Conservation (phyloP, 1,140 invertebrate species). For the Ctenoplectra terminalis region DNA sequence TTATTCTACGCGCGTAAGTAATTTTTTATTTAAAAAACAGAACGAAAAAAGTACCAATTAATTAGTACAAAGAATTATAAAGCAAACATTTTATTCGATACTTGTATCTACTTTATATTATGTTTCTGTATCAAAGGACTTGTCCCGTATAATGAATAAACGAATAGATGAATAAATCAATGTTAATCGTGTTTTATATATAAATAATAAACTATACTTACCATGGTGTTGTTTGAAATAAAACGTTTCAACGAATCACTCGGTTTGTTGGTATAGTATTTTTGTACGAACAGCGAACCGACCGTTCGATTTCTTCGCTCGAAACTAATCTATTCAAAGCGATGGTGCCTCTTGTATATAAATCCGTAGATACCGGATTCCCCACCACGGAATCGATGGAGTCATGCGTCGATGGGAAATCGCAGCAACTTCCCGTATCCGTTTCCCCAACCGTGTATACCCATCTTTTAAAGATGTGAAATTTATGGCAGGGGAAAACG, state of each 20-base stretch:
- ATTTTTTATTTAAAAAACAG: too few species aligned
- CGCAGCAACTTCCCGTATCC: constrained; percentile 36
- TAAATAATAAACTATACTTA: background rate
- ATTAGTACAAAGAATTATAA: too few species aligned
- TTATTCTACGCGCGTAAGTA: too few species aligned
- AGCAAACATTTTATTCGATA: too few species aligned
- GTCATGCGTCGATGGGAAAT: constrained; percentile 55
- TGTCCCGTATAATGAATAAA: too few species aligned
- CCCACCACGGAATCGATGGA: constrained; percentile 48
- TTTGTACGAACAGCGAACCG: background rate
- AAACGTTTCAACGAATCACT: background rate
- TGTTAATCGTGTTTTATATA: background rate
- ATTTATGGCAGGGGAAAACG: background rate
- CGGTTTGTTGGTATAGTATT: background rate
- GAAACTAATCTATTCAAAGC: constrained; percentile 32
- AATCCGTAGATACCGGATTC: constrained; percentile 47
- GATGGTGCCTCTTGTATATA: constrained; percentile 56
- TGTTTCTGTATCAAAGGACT: too few species aligned
- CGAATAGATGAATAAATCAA: too few species aligned
- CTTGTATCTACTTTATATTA: too few species aligned
- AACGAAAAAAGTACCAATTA: too few species aligned
- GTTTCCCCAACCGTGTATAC: background rate
- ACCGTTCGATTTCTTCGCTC: constrained; percentile 32
- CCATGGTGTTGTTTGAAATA: constrained; percentile 11
- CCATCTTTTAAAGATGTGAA: constrained; percentile 13